Evolutionary conservation across 1,140 invertebrate species (phyloP).

Genomic region (Zelostemma sp.): DNA sequence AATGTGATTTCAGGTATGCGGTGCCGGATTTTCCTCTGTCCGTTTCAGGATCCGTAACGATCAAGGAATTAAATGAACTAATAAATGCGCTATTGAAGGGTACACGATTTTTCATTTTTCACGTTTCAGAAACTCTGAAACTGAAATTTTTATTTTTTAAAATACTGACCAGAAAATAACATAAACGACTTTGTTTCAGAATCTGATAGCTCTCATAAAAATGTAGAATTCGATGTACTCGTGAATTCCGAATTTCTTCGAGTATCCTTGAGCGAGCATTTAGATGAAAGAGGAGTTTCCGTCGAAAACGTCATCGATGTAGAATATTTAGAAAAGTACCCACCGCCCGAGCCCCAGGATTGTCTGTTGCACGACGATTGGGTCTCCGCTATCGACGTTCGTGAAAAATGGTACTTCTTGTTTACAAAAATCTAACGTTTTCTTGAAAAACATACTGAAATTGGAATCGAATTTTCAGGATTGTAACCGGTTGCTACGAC

Average conservation of each 20-base stretch:
- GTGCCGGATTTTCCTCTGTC: constrained; percentile 88
- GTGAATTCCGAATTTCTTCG: constrained; percentile 85
- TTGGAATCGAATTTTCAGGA: too few species aligned
- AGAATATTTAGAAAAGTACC: constrained; percentile 90
- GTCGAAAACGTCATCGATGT: constrained; percentile 86
- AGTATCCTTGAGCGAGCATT: constrained; percentile 76
- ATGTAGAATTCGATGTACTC: constrained; percentile 90
- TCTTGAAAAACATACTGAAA: too few species aligned
- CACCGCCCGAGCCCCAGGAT: constrained; percentile 90
- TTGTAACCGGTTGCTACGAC: constrained; percentile 96
- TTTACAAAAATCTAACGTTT: constrained; percentile 4
- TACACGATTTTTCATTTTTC: too few species aligned
- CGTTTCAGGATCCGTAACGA: constrained; percentile 78
- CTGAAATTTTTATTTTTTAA: constrained; percentile 10
- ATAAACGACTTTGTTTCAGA: constrained; percentile 49
- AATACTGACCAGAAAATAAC: neutral
- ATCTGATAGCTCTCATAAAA: constrained; percentile 63
- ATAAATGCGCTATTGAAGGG: constrained; percentile 85
- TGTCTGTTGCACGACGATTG: constrained; percentile 95
- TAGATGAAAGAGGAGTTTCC: constrained; percentile 77
- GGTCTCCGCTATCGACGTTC: constrained; percentile 87
- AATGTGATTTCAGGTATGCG: constrained; percentile 79
- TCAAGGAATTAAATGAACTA: constrained; percentile 81
- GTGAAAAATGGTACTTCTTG: constrained; percentile 78
- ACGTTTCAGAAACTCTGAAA: constrained; percentile 7